These are phyloP conservation scores for Calliopsis andreniformis DNA, from an alignment of 1,140 invertebrate genomes.

Conservation along the genomic window DNA sequence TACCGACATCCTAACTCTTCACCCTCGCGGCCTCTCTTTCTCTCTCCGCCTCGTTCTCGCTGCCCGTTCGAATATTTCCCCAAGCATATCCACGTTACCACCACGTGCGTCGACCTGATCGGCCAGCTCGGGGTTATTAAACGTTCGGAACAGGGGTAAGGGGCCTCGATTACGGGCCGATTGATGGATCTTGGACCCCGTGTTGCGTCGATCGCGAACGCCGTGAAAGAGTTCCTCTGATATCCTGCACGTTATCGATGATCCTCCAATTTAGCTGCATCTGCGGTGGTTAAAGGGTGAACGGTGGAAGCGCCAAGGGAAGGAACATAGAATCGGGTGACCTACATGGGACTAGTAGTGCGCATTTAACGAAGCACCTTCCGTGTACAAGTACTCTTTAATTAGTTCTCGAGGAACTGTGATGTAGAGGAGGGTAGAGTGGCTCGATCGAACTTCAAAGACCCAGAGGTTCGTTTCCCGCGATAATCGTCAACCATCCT, in stretches of 20 bases:
- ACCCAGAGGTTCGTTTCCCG: not conserved
- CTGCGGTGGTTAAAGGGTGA: too few relatives aligned
- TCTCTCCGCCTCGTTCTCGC: constrained; percentile 2
- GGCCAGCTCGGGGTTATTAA: constrained; percentile 64
- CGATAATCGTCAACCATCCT: not conserved
- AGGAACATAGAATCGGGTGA: too few relatives aligned
- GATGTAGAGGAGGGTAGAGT: not conserved
- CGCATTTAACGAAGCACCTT: too few relatives aligned
- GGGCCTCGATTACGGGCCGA: constrained; percentile 53
- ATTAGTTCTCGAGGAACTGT: not conserved
- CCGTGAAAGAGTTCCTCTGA: constrained; percentile 2
- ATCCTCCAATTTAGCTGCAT: too few relatives aligned
- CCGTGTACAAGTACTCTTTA: too few relatives aligned
- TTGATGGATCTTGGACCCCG: constrained; percentile 60
- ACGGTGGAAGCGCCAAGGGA: too few relatives aligned
- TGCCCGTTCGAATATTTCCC: constrained; percentile 41
- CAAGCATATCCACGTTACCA: constrained; percentile 52
- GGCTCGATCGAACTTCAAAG: not conserved
- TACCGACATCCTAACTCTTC: constrained; percentile 13
- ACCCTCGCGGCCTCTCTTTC: not conserved
- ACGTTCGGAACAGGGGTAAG: constrained; percentile 59
- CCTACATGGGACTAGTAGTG: too few relatives aligned
- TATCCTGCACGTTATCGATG: constrained; percentile 11
- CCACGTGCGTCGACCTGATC: constrained; percentile 56
- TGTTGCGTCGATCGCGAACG: constrained; percentile 28